These are phyloP conservation scores for Alouatta palliata DNA, from an alignment of 2,113 vertebrate genomes.

Conservation along the genomic window DNA sequence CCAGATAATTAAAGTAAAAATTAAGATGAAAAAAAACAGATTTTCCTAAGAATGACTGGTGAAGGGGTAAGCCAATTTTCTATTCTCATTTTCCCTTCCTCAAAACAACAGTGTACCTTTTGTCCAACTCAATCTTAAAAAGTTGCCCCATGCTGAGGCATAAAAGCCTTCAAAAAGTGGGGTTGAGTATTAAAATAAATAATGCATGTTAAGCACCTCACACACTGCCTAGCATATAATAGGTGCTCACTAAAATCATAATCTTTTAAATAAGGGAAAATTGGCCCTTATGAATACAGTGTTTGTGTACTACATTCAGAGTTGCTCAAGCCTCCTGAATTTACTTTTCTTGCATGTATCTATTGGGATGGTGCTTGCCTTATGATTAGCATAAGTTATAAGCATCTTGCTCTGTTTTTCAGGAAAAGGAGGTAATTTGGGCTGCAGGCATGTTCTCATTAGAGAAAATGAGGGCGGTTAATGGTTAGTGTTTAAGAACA, in stretches of 20 bases:
- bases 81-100: neutral
- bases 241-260: neutral
- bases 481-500: neutral
- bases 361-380: neutral
- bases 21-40: neutral
- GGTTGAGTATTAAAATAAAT: conserved; percentile 10
- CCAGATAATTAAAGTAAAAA: conserved; percentile 24
- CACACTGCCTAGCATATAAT: neutral
- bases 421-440: conserved; percentile 54
- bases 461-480: conserved; percentile 25
- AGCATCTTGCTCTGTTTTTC: conserved; percentile 32
- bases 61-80: neutral
- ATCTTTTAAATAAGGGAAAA: neutral
- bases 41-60: neutral
- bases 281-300: too few relatives aligned
- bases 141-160: neutral
- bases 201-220: neutral
- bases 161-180: neutral
- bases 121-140: neutral
- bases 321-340: neutral
- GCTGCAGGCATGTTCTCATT: conserved; percentile 34
- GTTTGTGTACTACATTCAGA: neutral
- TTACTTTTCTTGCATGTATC: neutral
- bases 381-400: conserved; percentile 1
- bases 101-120: neutral